phyloP scores from a whole-genome alignment of 2,113 vertebrate genomes.

The Rhinolophus ferrumequinum region DNA sequence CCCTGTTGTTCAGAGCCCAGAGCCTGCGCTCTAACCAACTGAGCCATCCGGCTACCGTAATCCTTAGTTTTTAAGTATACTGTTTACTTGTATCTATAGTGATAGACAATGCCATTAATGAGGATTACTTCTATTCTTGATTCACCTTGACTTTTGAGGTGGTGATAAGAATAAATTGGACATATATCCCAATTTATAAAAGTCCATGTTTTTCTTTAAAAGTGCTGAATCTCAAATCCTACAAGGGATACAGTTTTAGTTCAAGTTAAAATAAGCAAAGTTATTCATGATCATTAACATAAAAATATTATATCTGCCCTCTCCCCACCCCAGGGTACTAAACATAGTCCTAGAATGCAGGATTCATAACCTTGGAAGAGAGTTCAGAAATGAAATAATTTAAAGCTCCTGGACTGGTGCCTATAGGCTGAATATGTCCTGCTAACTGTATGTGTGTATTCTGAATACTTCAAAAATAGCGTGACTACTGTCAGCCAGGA shows the following conservation, averaged over 20 bases:
- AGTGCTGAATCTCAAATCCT: background rate
- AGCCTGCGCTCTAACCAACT: too few species aligned
- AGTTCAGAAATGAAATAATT: background rate
- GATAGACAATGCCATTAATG: background rate
- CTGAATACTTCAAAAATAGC: background rate
- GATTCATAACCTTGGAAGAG: background rate
- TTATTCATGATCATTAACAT: background rate
- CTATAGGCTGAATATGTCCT: background rate
- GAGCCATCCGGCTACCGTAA: too few species aligned
- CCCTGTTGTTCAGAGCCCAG: too few species aligned
- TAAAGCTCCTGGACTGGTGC: background rate
- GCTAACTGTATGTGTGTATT: background rate
- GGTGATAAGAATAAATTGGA: background rate
- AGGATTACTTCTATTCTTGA: background rate
- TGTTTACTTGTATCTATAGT: background rate
- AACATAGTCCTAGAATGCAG: background rate
- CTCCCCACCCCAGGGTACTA: background rate
- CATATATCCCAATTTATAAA: slow-evolving; percentile 19
- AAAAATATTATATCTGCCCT: background rate
- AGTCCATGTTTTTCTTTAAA: background rate
- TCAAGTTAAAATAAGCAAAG: slow-evolving; percentile 30
- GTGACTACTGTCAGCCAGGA: background rate
- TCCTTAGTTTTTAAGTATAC: background rate
- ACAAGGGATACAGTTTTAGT: background rate
- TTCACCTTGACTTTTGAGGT: slow-evolving; percentile 78